Percentiles rank a stretch among this genome's conserved stretches.
Evolutionary conservation across 1,140 invertebrate species (phyloP).

Genomic region (Drosophila jambulina): DNA sequence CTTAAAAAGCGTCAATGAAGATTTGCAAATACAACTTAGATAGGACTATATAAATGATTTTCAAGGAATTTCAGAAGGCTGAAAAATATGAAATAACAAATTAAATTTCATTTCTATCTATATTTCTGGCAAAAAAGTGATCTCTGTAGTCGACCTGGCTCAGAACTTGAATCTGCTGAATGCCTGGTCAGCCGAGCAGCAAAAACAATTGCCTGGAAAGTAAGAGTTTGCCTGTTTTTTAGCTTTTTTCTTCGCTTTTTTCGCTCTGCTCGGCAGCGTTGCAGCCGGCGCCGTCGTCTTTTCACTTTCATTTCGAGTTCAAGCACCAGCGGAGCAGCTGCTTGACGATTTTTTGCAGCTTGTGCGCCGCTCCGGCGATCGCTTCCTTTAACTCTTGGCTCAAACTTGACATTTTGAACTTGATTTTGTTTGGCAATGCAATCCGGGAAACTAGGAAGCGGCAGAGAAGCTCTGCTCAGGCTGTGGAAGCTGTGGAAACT

Average conservation of each 20-base stretch:
- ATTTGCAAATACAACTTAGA: background rate
- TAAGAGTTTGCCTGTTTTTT: conserved; percentile 60
- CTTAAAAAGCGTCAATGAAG: background rate
- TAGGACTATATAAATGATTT: background rate
- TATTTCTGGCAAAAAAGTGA: background rate
- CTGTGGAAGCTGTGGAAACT: conserved; percentile 11
- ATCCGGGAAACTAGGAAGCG: conserved; percentile 24
- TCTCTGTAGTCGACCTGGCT: background rate
- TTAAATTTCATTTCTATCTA: background rate
- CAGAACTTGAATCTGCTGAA: conserved; percentile 23
- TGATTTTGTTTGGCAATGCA: conserved; percentile 51
- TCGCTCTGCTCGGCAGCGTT: conserved; percentile 57
- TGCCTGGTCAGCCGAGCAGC: conserved; percentile 34
- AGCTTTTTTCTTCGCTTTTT: conserved; percentile 20
- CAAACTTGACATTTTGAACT: conserved; percentile 83
- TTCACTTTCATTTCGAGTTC: conserved; percentile 83
- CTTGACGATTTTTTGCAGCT: conserved; percentile 17
- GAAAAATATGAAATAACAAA: background rate
- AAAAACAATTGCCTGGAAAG: conserved; percentile 58
- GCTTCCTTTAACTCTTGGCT: conserved; percentile 42
- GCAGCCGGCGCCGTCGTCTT: conserved; percentile 48
- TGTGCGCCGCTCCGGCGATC: conserved; percentile 23
- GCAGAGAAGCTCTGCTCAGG: background rate
- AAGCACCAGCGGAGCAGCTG: conserved; percentile 71
- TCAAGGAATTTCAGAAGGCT: background rate